These are phyloP conservation scores for Heterohyrax brucei DNA, from an alignment of 2,797 vertebrate species.

Conservation along the genomic window DNA sequence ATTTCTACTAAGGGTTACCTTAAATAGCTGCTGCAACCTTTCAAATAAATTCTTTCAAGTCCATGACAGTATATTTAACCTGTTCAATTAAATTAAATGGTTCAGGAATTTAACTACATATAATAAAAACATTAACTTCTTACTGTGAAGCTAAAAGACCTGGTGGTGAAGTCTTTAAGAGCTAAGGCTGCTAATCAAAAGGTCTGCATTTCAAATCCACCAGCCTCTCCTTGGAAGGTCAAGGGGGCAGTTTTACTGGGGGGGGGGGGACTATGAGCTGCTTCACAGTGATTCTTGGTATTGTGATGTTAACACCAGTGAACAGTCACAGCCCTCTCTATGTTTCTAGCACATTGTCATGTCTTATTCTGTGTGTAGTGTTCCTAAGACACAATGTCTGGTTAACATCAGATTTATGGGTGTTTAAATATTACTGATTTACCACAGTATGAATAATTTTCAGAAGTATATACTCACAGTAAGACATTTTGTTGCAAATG, in stretches of 20 bases:
- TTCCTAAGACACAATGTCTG: neutral
- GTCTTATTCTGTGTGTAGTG: neutral
- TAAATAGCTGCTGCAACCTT: neutral
- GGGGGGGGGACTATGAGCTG: too few relatives aligned
- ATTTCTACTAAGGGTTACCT: neutral
- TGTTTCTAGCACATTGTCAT: neutral
- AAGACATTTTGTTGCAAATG: neutral
- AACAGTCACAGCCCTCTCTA: neutral
- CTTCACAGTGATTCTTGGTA: neutral
- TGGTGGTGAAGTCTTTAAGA: too few relatives aligned
- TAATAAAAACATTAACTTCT: neutral
- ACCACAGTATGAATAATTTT: neutral
- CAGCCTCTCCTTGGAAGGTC: too few relatives aligned
- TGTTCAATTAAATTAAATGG: neutral
- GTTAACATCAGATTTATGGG: neutral
- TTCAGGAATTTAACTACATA: neutral
- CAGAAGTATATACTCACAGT: neutral
- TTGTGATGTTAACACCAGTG: neutral
- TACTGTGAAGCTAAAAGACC: neutral
- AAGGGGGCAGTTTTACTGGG: too few relatives aligned
- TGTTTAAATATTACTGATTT: neutral
- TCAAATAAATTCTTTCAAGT: slow-evolving; percentile 35
- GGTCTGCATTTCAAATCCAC: too few relatives aligned
- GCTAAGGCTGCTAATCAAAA: too few relatives aligned
- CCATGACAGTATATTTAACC: neutral